A percentile compares a stretch with the other conserved stretches of the same genome.
phyloP scores from a whole-genome alignment of 2,888 invertebrate species.

The Mythimna albipuncta region DNA sequence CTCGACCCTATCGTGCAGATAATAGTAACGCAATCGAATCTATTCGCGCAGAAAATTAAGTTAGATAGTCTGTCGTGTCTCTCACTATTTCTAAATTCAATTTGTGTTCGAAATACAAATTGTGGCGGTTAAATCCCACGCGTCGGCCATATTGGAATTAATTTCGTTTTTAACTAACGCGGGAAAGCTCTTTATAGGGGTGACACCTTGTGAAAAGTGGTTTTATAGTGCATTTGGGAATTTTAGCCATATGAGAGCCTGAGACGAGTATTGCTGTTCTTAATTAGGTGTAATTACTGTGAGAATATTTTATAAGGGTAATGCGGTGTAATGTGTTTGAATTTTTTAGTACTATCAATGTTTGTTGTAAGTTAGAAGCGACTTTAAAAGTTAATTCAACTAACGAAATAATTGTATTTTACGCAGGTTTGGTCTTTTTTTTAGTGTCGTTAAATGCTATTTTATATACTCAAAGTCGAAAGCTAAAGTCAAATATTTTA shows the following conservation, averaged over 20 bases:
- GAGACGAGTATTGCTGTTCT: constrained; percentile 61
- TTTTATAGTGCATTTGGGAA: constrained; percentile 73
- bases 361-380: constrained; percentile 16
- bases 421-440: neutral
- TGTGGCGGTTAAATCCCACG: constrained; percentile 81
- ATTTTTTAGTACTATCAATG: constrained; percentile 41
- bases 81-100: constrained; percentile 84
- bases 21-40: constrained; percentile 68
- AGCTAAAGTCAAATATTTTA: neutral
- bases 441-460: neutral
- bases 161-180: constrained; percentile 83
- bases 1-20: constrained; percentile 66
- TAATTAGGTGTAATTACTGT: constrained; percentile 66
- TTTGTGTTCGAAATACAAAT: constrained; percentile 85
- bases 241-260: constrained; percentile 62
- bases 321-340: constrained; percentile 44
- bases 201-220: constrained; percentile 75
- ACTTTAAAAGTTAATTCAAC: constrained; percentile 1
- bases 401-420: neutral
- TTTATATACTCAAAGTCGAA: too few species aligned
- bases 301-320: constrained; percentile 63
- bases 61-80: constrained; percentile 75
- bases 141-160: constrained; percentile 83
- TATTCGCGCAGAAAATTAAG: constrained; percentile 72
- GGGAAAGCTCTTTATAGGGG: constrained; percentile 79